phyloP scores from a whole-genome alignment of 2,888 invertebrate species.

The Yponomeuta cagnagella region DNA sequence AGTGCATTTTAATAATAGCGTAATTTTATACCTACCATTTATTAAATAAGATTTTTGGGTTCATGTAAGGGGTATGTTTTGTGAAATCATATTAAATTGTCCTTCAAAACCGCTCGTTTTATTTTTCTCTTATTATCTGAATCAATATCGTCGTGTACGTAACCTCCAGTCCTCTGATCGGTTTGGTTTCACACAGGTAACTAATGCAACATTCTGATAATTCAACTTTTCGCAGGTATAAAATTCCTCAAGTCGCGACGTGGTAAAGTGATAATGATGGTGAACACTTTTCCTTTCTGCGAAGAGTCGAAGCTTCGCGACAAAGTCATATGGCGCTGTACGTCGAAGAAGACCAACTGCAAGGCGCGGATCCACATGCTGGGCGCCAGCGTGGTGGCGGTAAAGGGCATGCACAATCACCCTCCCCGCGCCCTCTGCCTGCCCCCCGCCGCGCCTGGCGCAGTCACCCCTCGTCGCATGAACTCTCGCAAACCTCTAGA shows the following conservation, averaged over 20 bases:
- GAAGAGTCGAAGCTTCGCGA: constrained; percentile 70
- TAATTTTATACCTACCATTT: constrained; percentile 71
- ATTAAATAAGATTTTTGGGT: constrained; percentile 64
- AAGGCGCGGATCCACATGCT: constrained; percentile 71
- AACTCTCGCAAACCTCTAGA: constrained; percentile 31
- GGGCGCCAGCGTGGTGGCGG: constrained; percentile 65
- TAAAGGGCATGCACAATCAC: constrained; percentile 72
- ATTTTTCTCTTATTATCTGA: constrained; percentile 30
- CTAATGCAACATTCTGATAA: not conserved
- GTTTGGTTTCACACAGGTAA: not conserved
- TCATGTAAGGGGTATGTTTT: constrained; percentile 72
- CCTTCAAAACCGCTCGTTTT: constrained; percentile 70
- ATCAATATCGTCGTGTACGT: not conserved
- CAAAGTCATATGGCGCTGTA: constrained; percentile 72
- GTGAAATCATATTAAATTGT: constrained; percentile 73
- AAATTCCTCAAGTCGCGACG: constrained; percentile 70
- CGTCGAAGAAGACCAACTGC: constrained; percentile 72
- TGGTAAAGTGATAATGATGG: constrained; percentile 73
- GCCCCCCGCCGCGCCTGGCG: constrained; percentile 27
- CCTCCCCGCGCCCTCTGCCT: constrained; percentile 55
- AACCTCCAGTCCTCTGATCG: not conserved
- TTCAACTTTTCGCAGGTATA: constrained; percentile 50
- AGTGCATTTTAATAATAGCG: constrained; percentile 38
- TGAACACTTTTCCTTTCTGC: constrained; percentile 72
- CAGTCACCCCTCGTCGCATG: constrained; percentile 27